Base-by-base conservation (phyloP, 2,888 invertebrate genomes). In the Athalia cordata region DNA sequence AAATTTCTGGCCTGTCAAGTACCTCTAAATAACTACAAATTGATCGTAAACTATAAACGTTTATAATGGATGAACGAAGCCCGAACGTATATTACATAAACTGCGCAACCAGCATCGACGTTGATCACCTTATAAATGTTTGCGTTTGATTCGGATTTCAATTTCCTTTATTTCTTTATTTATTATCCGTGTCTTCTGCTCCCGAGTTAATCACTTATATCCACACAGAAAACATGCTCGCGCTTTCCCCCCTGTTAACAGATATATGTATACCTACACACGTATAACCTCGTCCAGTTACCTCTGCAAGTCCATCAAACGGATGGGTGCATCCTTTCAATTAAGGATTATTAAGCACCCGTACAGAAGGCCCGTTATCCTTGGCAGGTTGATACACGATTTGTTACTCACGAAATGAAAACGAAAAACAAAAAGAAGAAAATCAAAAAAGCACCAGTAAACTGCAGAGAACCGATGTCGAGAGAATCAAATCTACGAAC, bases 301-400 rank as follows among this genome's bases (percentile, higher is more conserved):
- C 45, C 59, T 72, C 72, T 29, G 7, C 75, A 5, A 62, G 61
- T 75, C 62, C 29, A 75, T 64, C 75, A 50, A 52, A 61, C 64
- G 62, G 50, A 75, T 64, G 50, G 62, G 50, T 75, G 62, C 62
- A 57, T 59, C 72, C 75, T 75, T 75, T 75, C 75, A 75, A 75
- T 75, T 75, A 75, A 43, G 75, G 75, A 75, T 75, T 75, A 75
- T 61, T 75, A 49, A 72, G 62, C 61, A 49, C 62, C 45, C 75
- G 7, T 29, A 59, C 64, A 62, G 8, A 64, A 52, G 52, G 75
- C 15, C 75, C 62, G 49, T 75, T 75, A 75, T 75, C 75, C 62
- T 61, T 52, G 79, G 74, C 80, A 72, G 80, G 74, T 80, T 80
- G 82, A 78, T 83, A 85, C 84, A 84, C 79, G 84, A 84, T 84